phyloP scores from a whole-genome alignment of 2,113 vertebrate genomes.

The Lophotis ruficrista region DNA sequence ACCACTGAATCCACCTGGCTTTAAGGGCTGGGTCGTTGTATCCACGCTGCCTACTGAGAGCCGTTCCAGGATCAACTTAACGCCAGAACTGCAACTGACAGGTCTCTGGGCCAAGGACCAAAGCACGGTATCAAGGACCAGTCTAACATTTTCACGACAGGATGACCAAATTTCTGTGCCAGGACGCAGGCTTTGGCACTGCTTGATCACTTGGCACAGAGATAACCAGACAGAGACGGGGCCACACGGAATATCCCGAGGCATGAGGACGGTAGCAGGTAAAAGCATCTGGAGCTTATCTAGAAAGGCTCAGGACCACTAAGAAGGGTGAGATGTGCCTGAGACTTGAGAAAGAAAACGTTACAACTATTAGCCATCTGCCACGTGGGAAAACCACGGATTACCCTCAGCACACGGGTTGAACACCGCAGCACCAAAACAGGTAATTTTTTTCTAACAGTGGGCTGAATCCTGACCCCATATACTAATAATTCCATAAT shows the following conservation, averaged over 20 bases:
- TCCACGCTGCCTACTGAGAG: background rate
- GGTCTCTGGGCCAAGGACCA: background rate
- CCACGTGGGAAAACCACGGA: background rate
- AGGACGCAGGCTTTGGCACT: background rate
- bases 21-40: background rate
- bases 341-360: background rate
- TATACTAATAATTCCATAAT: background rate
- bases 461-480: background rate
- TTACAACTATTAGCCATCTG: background rate
- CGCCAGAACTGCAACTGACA: background rate
- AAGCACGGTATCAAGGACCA: background rate
- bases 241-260: accelerated
- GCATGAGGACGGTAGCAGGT: background rate
- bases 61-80: background rate
- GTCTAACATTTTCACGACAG: background rate
- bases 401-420: background rate
- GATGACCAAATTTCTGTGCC: background rate
- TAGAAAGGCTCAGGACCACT: background rate
- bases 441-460: background rate
- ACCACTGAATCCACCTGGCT: background rate
- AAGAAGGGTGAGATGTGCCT: background rate
- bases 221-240: background rate
- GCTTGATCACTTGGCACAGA: background rate
- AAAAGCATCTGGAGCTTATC: background rate
- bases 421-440: background rate